These are phyloP conservation scores for Dicranocentrus wangi DNA, from an alignment of 2,888 invertebrate species.

Conservation along the genomic window DNA sequence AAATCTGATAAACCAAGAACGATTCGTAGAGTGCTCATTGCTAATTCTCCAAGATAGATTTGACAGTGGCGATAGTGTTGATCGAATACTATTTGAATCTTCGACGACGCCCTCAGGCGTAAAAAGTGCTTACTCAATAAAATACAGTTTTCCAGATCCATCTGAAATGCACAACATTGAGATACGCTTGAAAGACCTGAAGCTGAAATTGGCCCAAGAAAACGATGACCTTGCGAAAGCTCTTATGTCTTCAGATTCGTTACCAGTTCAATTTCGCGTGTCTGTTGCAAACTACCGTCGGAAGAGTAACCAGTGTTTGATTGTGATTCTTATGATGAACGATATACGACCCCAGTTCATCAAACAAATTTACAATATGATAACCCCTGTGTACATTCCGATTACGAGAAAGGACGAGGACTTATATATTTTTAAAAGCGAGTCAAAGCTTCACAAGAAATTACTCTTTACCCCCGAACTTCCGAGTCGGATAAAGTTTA, in stretches of 20 bases:
- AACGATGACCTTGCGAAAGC: background rate
- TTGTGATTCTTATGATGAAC: conserved; percentile 54
- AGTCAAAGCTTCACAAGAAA: conserved; percentile 19
- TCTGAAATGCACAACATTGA: background rate
- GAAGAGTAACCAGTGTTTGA: conserved; percentile 41
- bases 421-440: conserved; percentile 57
- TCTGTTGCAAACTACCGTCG: conserved; percentile 45
- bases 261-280: conserved; percentile 43
- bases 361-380: conserved; percentile 40
- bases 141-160: conserved; percentile 7
- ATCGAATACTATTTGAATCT: conserved; percentile 12
- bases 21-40: conserved; percentile 42
- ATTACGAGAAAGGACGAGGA: conserved; percentile 61
- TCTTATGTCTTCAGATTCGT: background rate
- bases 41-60: conserved; percentile 55
- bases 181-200: background rate
- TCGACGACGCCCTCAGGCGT: background rate
- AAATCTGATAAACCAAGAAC: conserved; percentile 43
- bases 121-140: conserved; percentile 18
- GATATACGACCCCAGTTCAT: conserved; percentile 50
- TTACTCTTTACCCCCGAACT: conserved; percentile 51
- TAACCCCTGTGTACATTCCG: conserved; percentile 59
- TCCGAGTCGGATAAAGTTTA: conserved; percentile 48
- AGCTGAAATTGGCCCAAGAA: background rate
- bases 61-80: conserved; percentile 48